Base-by-base conservation (phyloP, 2,888 invertebrate genomes). In the Euspilapteryx auroguttella region DNA sequence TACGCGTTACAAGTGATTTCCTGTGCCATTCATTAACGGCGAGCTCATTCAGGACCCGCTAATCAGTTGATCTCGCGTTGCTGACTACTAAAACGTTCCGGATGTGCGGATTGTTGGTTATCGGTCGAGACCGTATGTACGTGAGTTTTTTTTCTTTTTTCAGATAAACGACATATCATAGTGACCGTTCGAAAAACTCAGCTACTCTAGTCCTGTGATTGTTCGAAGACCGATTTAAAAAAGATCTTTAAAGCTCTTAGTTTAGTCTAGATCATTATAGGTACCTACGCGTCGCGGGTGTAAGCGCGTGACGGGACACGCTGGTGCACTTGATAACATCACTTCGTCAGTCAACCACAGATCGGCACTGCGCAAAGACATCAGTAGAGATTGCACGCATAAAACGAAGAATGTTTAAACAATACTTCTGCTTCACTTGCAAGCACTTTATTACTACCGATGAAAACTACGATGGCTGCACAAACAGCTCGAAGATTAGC, bases 241-340 rank as follows among this genome's bases (percentile, higher is more conserved):
- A 23, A 27, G 21, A 28, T 29, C 21, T 32, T 28, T 25, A 23
- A n/a, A n/a, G n/a, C n/a, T n/a, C n/a, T n/a, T n/a, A n/a, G n/a
- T n/a, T n/a, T n/a, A 20, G 17, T 12, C 17, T 31, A 43, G 49
- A 50, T 49, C 53, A n/a, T n/a, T n/a, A 49, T 43, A 45, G 41
- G 36, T 31, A 37, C 43, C 37, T 32, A 38, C 14, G 22, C n/a
- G n/a, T n/a, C 34, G 39, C 36, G 42, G 35, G 45, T 45, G 49
- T 40, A 46, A 47, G 48, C 52, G 55, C 55, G 55, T 50, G 46
- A 47, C 57, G 52, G 39, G 25, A 9, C 44, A 43, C 44, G 49
- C 41, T 40, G 34, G 31, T 44, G 50, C 37, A 39, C 15, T 45
- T 47, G 62, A 58, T 59, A 47, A 24, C 40, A 61, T 59, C 58